Evolutionary conservation across 2,113 vertebrate genomes (phyloP).

Genomic region (Burhinus bistriatus): DNA sequence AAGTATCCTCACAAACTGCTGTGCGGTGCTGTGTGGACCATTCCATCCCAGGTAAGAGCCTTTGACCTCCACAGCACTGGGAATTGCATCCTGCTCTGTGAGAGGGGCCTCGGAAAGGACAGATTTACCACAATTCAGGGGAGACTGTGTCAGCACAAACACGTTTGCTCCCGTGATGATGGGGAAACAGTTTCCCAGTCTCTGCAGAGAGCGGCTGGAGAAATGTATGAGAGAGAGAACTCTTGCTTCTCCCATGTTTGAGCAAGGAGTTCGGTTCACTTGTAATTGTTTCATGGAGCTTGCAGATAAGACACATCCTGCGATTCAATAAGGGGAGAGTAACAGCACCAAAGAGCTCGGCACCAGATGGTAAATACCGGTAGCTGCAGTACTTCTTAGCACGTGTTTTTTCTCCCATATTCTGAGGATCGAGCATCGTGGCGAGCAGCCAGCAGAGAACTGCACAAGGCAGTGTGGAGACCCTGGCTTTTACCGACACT

Average conservation of each 20-base stretch:
- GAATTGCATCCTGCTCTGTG: background rate
- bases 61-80: rapidly evolving
- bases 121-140: rapidly evolving
- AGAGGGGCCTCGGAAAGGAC: background rate
- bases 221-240: rapidly evolving
- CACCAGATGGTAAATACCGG: rapidly evolving
- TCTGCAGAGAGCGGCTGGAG: background rate
- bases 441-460: background rate
- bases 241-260: background rate
- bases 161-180: rapidly evolving
- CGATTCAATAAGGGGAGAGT: rapidly evolving
- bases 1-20: slow-evolving; percentile 93
- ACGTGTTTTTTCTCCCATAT: background rate
- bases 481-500: background rate
- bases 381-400: background rate
- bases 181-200: background rate
- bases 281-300: background rate
- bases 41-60: slow-evolving; percentile 89
- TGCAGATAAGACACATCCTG: background rate
- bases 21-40: slow-evolving; percentile 89
- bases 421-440: background rate
- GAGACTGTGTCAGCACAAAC: background rate
- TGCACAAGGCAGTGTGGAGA: background rate
- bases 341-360: background rate
- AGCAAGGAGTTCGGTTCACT: background rate